These are phyloP conservation scores for Drosophila ustulata DNA, from an alignment of 2,888 invertebrate species.

Conservation along the genomic window DNA sequence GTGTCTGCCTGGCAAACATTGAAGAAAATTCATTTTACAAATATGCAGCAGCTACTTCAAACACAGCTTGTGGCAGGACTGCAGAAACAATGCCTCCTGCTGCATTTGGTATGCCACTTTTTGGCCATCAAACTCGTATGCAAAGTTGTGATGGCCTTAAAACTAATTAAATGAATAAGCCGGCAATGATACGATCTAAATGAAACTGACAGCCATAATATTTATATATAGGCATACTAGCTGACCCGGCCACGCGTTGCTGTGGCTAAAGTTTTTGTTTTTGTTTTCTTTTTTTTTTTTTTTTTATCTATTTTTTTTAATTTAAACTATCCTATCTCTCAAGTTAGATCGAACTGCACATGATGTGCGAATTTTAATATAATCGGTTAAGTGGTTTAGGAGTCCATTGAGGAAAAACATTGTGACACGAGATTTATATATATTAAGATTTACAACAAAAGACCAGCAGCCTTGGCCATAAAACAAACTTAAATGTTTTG, in stretches of 20 bases:
- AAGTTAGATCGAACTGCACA: too few relatives aligned
- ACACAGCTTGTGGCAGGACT: background rate
- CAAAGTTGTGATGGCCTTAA: background rate
- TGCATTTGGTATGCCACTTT: background rate
- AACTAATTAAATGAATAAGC: background rate
- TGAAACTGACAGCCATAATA: background rate
- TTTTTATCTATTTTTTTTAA: too few relatives aligned
- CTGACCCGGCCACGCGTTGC: too few relatives aligned
- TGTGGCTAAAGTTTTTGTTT: too few relatives aligned
- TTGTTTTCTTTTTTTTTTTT: too few relatives aligned
- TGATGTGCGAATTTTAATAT: too few relatives aligned
- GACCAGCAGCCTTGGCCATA: background rate
- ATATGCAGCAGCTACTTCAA: constrained; percentile 34
- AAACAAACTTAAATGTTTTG: background rate
- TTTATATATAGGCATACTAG: background rate
- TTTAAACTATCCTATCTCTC: too few relatives aligned
- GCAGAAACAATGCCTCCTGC: constrained; percentile 13
- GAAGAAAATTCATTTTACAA: constrained; percentile 39
- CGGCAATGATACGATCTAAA: background rate
- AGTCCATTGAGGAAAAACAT: too few relatives aligned
- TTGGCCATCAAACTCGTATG: background rate
- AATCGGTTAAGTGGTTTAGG: too few relatives aligned
- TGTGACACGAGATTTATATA: too few relatives aligned
- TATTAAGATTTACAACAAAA: background rate
- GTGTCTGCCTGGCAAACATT: constrained; percentile 14